phyloP scores from a whole-genome alignment of 2,888 invertebrate species.

The Macrostomum cliftonense region DNA sequence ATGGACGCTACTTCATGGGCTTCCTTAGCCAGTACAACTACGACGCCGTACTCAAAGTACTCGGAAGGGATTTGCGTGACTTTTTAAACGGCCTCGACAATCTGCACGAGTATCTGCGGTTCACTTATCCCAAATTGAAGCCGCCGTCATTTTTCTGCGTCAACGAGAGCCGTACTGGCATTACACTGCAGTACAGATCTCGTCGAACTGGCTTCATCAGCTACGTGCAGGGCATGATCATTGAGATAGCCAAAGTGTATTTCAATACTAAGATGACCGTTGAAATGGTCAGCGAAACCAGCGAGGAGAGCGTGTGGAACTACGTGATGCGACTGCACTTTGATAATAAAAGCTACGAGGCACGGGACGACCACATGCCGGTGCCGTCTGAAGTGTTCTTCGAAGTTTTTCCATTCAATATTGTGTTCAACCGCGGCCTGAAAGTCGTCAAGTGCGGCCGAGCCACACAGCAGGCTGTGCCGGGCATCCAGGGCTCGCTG shows the following conservation, averaged over 20 bases:
- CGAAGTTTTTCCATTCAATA: conserved; percentile 91
- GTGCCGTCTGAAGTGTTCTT: conserved; percentile 49
- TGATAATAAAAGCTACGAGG: conserved; percentile 54
- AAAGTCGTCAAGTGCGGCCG: conserved; percentile 29
- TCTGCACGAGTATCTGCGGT: conserved; percentile 84
- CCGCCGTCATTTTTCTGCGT: conserved; percentile 93
- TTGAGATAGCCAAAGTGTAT: conserved; percentile 66
- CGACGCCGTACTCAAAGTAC: conserved; percentile 44
- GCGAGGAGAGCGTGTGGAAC: conserved; percentile 70
- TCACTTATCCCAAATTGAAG: conserved; percentile 68
- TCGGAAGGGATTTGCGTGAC: conserved; percentile 75
- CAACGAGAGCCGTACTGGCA: conserved; percentile 66
- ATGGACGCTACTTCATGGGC: conserved; percentile 78
- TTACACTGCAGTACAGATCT: conserved; percentile 62
- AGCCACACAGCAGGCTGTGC: conserved; percentile 27
- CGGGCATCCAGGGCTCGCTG: conserved; percentile 13
- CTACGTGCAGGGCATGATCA: conserved; percentile 87
- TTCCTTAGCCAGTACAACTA: conserved; percentile 87
- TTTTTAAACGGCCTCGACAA: conserved; percentile 83
- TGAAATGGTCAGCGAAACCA: conserved; percentile 65
- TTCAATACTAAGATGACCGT: conserved; percentile 85
- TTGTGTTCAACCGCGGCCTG: conserved; percentile 62
- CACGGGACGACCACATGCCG: conserved; percentile 7
- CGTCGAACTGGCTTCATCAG: conserved; percentile 79
- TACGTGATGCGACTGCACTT: conserved; percentile 81